phyloP scores from a whole-genome alignment of 2,888 invertebrate species.

The Drosophila seclusa region DNA sequence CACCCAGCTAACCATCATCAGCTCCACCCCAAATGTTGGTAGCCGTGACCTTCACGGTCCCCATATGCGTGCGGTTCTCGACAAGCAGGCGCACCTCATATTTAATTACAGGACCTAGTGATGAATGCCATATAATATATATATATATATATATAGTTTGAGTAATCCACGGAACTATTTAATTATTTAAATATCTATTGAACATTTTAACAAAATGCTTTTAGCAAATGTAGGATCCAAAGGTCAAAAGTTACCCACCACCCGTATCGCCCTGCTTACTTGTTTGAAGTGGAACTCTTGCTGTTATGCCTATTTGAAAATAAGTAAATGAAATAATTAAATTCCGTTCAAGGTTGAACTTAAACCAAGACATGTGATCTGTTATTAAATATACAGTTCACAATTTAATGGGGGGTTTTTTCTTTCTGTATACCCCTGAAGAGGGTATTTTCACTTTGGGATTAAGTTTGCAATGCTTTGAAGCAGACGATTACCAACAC shows the following conservation, averaged over 20 bases:
- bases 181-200: background rate
- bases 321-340: background rate
- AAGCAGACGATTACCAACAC: background rate
- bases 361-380: background rate
- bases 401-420: background rate
- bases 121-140: background rate
- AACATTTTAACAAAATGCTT: background rate
- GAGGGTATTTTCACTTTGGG: background rate
- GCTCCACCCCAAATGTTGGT: slow-evolving; percentile 1
- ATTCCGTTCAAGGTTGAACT: background rate
- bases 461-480: background rate
- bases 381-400: background rate
- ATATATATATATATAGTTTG: background rate
- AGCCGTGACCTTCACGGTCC: slow-evolving; percentile 33
- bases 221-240: background rate
- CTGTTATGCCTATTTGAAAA: background rate
- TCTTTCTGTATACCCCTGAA: background rate
- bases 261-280: background rate
- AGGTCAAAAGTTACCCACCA: background rate
- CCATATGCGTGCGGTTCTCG: background rate
- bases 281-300: background rate
- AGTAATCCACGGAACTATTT: background rate
- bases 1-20: slow-evolving; percentile 17
- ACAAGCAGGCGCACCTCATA: background rate
- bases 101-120: background rate